Evolutionary conservation across 2,113 vertebrate genomes (phyloP).

Genomic region (Nycticryphes semicollaris): DNA sequence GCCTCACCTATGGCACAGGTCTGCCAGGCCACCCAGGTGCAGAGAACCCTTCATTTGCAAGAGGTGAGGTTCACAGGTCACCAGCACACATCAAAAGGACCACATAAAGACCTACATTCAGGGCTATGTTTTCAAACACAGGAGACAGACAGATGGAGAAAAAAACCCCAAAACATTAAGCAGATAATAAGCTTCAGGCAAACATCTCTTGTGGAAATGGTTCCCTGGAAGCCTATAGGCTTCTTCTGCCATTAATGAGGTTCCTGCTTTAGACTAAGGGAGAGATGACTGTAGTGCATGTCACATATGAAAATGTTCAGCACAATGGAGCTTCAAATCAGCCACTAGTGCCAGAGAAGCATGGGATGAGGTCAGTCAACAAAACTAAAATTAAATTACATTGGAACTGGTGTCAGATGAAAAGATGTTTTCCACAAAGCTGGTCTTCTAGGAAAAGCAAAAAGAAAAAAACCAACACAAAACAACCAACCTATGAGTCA

Average conservation of each 20-base stretch:
- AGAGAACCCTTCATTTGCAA: slow-evolving; percentile 4
- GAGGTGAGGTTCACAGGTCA: slow-evolving; percentile 55
- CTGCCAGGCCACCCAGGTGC: slow-evolving; percentile 8
- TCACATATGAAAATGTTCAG: neutral
- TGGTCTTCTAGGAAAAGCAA: neutral
- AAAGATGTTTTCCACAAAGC: neutral
- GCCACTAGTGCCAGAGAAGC: neutral
- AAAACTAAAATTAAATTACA: slow-evolving; percentile 1
- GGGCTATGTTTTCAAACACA: slow-evolving; percentile 12
- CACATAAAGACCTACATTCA: slow-evolving; percentile 38
- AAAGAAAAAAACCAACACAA: neutral
- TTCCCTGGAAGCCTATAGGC: neutral
- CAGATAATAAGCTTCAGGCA: slow-evolving; percentile 19
- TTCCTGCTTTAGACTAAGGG: neutral
- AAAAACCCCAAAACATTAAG: slow-evolving; percentile 2
- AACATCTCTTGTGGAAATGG: slow-evolving; percentile 1
- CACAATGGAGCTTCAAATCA: slow-evolving; percentile 10
- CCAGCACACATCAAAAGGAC: slow-evolving; percentile 47
- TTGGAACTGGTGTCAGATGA: slow-evolving; percentile 4
- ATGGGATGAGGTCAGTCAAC: neutral
- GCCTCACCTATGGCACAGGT: neutral
- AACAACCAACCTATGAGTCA: neutral
- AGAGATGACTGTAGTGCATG: neutral
- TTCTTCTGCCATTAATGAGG: slow-evolving; percentile 37
- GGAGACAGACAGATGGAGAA: neutral